Base-by-base conservation (phyloP, 92 coral and sea anemone genomes). In the Heliopora coerulea region DNA sequence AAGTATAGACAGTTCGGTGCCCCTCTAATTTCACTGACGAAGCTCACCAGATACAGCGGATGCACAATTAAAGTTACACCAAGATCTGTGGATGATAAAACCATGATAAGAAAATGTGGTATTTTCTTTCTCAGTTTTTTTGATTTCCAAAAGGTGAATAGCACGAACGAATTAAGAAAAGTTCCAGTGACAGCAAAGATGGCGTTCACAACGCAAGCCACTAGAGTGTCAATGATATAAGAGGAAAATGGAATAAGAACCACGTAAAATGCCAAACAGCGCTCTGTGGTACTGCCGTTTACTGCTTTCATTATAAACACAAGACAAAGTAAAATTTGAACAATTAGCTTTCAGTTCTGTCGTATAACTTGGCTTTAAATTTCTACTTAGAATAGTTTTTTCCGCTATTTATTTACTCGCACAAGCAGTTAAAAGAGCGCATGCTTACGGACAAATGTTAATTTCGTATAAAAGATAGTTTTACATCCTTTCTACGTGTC, bases 181-280 rank as follows among this genome's bases (percentile, higher is more conserved):
- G 68, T 61, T 32, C 68, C 68, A 17, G 23, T n/a, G 68, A 61
- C 19, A 8, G 68, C 68, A 15, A 61, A 61, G 19, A 15, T 12
- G 32, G 46, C 68, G 21, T 61, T 61, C 4, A 34, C 33, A 23
- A 61, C 68, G 32, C 68, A 61, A 30, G 41, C 68, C 25, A 42
- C 68, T 26, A 61, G 19, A 61, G 41, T 61, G 33, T 34, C 32
- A 15, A 30, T 61, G 68, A 61, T 61, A 8, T 61, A 61, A 20
- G 39, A 23, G 33, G 68, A 13, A 30, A 44, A 29, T 13, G 68
- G 68, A 13, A n/a, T 10, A 10, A 28, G 34, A 29, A 34, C 40
- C 41, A n/a, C 46, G 33, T 61, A 32, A 8, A 44, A 37, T 26
- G 39, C 32, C 11, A 11, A n/a, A 23, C 60, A 54, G 32, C n/a